A percentile compares a stretch with the other conserved stretches of the same genome.
phyloP scores from a whole-genome alignment of 2,888 invertebrate species.

The Cyclophora punctaria region DNA sequence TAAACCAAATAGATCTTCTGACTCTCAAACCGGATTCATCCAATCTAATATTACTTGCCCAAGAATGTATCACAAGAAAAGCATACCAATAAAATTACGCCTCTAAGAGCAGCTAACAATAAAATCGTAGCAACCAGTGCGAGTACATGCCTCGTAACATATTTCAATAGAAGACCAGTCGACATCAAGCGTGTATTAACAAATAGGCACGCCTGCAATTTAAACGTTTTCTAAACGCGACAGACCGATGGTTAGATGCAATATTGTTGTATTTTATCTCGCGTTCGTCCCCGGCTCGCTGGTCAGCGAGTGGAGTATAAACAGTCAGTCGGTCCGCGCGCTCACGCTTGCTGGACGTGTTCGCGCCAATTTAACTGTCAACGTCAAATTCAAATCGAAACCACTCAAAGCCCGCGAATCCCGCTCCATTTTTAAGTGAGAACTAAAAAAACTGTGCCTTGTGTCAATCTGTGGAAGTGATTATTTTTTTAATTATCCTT shows the following conservation, averaged over 20 bases:
- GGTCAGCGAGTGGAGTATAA: conserved; percentile 18
- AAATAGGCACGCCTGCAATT: conserved; percentile 45
- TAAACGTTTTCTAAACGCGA: conserved; percentile 65
- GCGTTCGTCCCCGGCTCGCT: conserved; percentile 21
- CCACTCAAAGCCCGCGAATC: conserved; percentile 19
- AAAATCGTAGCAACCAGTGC: not conserved
- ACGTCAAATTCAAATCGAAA: conserved; percentile 18
- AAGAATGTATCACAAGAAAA: conserved; percentile 4
- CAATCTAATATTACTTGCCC: no score
- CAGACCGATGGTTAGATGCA: conserved; percentile 35
- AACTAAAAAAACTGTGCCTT: conserved; percentile 23
- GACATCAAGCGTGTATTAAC: conserved; percentile 9
- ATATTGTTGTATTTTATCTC: conserved; percentile 27
- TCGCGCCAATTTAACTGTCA: conserved; percentile 29
- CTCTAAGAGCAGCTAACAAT: no score
- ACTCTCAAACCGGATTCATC: no score
- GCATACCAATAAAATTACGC: not conserved
- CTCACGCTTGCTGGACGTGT: conserved; percentile 34
- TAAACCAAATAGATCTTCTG: no score
- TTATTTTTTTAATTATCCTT: conserved; percentile 16
- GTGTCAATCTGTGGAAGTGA: conserved; percentile 34
- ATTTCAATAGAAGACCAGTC: conserved; percentile 3
- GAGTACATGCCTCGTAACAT: not conserved
- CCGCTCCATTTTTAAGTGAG: conserved; percentile 28
- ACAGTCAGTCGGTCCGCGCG: conserved; percentile 42